phyloP scores from a whole-genome alignment of 1,140 invertebrate species.

The Homarus americanus region DNA sequence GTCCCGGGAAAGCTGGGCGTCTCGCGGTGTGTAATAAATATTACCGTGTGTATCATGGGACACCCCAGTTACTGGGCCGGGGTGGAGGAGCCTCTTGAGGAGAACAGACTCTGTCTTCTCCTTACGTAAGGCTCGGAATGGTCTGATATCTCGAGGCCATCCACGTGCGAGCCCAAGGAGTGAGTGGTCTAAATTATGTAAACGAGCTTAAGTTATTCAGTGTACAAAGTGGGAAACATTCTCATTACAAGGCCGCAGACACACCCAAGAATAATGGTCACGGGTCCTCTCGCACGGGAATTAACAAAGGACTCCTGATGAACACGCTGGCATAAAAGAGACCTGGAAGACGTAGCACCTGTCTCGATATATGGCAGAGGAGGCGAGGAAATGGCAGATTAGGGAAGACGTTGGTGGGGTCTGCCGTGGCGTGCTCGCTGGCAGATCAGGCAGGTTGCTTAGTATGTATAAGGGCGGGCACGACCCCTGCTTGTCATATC shows the following conservation, averaged over 20 bases:
- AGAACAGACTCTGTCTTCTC: not conserved
- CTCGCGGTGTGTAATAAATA: slow-evolving; percentile 48
- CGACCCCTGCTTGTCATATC: no score
- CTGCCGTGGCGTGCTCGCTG: no score
- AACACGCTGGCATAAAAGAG: no score
- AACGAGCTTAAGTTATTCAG: slow-evolving; percentile 54
- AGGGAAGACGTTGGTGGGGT: no score
- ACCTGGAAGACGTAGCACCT: no score
- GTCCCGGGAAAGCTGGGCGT: slow-evolving; percentile 9
- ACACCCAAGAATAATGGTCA: slow-evolving; percentile 24
- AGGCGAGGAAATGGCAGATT: no score
- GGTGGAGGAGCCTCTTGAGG: not conserved
- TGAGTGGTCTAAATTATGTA: slow-evolving; percentile 57
- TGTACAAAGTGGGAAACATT: slow-evolving; percentile 61
- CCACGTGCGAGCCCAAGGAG: slow-evolving; percentile 34
- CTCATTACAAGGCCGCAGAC: slow-evolving; percentile 56
- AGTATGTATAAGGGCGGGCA: no score
- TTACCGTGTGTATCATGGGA: slow-evolving; percentile 25
- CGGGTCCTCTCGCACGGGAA: not conserved
- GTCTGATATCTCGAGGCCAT: not conserved
- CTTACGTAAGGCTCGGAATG: slow-evolving; percentile 5
- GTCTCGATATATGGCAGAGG: no score
- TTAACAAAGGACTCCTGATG: not conserved
- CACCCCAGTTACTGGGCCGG: not conserved
- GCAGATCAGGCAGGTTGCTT: no score